Percentiles rank a stretch among this genome's conserved stretches.
These are phyloP conservation scores for Pseudanteris insignis DNA, from an alignment of 2,888 invertebrate species.

Conservation along the genomic window DNA sequence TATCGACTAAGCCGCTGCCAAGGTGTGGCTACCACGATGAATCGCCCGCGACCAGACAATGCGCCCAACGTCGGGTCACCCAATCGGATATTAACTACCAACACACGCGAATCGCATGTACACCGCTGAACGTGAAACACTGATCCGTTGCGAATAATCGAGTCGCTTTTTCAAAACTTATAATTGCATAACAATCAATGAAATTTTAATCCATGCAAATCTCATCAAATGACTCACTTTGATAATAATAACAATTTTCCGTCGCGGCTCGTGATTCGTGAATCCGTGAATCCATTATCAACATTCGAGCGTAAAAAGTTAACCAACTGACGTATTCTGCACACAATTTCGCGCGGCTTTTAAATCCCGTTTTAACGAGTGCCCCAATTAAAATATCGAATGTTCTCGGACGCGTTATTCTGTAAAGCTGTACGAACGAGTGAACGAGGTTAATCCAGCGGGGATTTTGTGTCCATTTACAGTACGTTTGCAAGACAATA, in stretches of 20 bases:
- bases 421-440: slow-evolving; percentile 22
- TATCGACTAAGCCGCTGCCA: slow-evolving; percentile 49
- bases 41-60: slow-evolving; percentile 58
- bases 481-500: slow-evolving; percentile 27
- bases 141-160: no score
- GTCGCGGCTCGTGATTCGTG: no score
- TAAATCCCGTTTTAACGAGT: slow-evolving; percentile 9
- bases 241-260: no score
- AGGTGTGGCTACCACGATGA: slow-evolving; percentile 63
- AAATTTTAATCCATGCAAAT: no score
- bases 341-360: not conserved
- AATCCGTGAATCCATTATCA: no score
- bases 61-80: slow-evolving; percentile 58
- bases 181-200: no score
- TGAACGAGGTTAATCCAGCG: slow-evolving; percentile 31
- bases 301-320: no score
- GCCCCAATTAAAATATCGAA: slow-evolving; percentile 20
- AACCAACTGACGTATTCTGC: no score
- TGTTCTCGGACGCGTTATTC: slow-evolving; percentile 11
- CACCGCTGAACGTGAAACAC: not conserved
- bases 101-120: slow-evolving; percentile 43
- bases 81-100: slow-evolving; percentile 64
- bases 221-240: no score
- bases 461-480: slow-evolving; percentile 36
- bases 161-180: no score